phyloP scores from a whole-genome alignment of 1,140 invertebrate genomes.

The Phortica variegata region DNA sequence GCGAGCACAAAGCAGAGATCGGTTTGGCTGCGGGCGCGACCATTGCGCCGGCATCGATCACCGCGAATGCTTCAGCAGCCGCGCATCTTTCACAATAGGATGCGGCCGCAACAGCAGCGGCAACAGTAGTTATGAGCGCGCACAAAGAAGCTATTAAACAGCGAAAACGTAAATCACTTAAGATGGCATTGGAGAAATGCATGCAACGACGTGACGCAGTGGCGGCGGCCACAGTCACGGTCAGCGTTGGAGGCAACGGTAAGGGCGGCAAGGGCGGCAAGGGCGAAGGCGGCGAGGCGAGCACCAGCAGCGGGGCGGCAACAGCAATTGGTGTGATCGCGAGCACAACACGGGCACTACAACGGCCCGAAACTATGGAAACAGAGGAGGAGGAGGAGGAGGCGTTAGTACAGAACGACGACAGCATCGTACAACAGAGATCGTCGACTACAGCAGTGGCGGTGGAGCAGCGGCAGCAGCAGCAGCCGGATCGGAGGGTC shows the following conservation, averaged over 20 bases:
- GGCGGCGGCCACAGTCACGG: conserved; percentile 20
- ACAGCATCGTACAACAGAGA: conserved; percentile 9
- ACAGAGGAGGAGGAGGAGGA: conserved; percentile 41
- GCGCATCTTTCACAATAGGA: conserved; percentile 63
- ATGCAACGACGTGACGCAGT: conserved; percentile 51
- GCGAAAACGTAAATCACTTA: conserved; percentile 56
- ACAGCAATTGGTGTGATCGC: conserved; percentile 1
- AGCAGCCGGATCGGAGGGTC: conserved; percentile 33
- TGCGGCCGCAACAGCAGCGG: conserved; percentile 55
- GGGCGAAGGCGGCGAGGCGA: conserved; percentile 2
- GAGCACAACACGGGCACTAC: conserved; percentile 6
- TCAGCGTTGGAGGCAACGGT: conserved; percentile 1
- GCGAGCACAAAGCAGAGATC: conserved; percentile 79
- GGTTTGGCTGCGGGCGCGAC: conserved; percentile 64
- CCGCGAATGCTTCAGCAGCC: conserved; percentile 43
- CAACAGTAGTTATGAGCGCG: conserved; percentile 56
- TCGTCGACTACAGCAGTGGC: conserved; percentile 14
- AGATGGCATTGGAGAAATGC: conserved; percentile 55
- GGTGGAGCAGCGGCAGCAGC: conserved; percentile 15
- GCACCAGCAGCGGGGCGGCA: background rate
- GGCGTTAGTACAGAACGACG: conserved; percentile 14
- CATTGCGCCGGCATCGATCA: conserved; percentile 55
- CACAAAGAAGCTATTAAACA: conserved; percentile 51
- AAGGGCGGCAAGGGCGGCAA: conserved; percentile 1
- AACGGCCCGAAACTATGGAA: conserved; percentile 28